Base-by-base conservation (phyloP, 2,888 invertebrate species). In the Agonopterix arenella region DNA sequence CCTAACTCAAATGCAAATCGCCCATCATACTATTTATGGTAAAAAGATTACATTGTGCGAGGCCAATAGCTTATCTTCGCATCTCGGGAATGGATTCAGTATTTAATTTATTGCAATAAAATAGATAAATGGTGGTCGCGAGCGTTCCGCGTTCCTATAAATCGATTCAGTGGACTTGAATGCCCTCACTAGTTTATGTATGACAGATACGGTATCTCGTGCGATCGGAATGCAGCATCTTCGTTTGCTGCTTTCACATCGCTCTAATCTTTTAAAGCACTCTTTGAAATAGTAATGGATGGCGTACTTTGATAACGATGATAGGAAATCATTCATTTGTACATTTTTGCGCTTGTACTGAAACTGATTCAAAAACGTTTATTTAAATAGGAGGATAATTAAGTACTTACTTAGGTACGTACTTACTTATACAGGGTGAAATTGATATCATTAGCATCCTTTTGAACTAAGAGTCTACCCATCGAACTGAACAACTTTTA, bases 91-190 rank as follows among this genome's bases (percentile, higher is more conserved):
- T 77, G 76, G 79, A 73, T 75, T 73, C 75, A 76, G 70, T 69
- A 73, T 84, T 82, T 84, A 85, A 85, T 84, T 86, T 86, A 86
- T 86, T 75, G 85, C 79, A 82, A 84, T 84, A 84, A 80, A 84
- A 79, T 76, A 83, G 83, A 83, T 84, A 85, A 80, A 84, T 80
- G 73, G 74, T 67, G 60, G 73, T 70, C 72, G 70, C 67, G 59
- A 60, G 68, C 78, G 74, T 82, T 85, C 85, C 85, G 86, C 84
- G 84, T 86, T 84, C 83, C 77, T 72, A 66, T 73, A 70, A 73
- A 71, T 70, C 65, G 59, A 67, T 58, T 44, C 55, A 54, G 52
- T 56, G 59, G 57, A 57, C 55, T 62, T 54, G 65, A 70, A 62
- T 62, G 62, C 68, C 59, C 57, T 59, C 52, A 62, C 61, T 62